phyloP scores from a whole-genome alignment of 2,113 vertebrate species.

The Girardinichthys multiradiatus region DNA sequence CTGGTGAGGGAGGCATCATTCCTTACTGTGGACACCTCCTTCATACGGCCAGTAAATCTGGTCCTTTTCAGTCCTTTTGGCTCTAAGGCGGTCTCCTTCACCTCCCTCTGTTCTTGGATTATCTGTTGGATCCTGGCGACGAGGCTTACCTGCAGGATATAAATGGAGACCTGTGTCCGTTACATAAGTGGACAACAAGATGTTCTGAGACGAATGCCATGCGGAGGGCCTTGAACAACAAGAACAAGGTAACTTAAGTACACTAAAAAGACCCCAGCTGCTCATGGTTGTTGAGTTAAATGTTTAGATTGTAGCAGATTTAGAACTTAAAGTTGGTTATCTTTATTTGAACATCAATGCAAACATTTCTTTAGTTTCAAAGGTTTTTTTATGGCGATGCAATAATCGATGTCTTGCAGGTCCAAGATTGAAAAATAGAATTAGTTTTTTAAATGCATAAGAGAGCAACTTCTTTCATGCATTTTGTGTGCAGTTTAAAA shows the following conservation, averaged over 20 bases:
- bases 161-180: constrained; percentile 68
- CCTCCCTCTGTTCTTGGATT: constrained; percentile 59
- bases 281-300: not conserved
- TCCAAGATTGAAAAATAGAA: too few relatives aligned
- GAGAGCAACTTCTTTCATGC: too few relatives aligned
- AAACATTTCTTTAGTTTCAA: too few relatives aligned
- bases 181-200: constrained; percentile 65
- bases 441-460: not conserved
- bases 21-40: constrained; percentile 59
- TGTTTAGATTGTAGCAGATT: not conserved
- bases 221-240: constrained; percentile 14
- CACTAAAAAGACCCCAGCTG: not conserved
- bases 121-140: constrained; percentile 52
- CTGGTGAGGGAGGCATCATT: constrained; percentile 27
- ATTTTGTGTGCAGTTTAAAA: too few relatives aligned
- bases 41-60: constrained; percentile 35
- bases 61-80: constrained; percentile 18
- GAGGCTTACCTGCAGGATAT: constrained; percentile 70
- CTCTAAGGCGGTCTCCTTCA: not conserved
- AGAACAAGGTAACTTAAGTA: constrained; percentile 1
- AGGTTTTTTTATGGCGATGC: not conserved
- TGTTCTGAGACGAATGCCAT: constrained; percentile 54
- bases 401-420: not conserved
- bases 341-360: too few relatives aligned
- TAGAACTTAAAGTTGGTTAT: too few relatives aligned